Base-by-base conservation (phyloP, 2,797 vertebrate species). In the Etheostoma perlongum region DNA sequence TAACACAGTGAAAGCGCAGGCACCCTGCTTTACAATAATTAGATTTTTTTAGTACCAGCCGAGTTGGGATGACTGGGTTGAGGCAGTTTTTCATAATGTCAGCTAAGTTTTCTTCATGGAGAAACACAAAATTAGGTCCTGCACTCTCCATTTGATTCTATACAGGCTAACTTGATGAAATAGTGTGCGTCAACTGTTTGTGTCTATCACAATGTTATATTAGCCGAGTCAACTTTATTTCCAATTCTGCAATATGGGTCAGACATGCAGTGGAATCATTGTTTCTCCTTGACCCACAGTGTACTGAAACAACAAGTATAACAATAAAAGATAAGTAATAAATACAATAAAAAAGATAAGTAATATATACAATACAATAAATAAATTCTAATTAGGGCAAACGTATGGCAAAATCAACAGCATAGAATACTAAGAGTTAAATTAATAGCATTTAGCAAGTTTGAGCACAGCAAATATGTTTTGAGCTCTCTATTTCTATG, bases 1-100 rank as follows among this genome's bases (percentile, higher is more conserved):
- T 75, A 76, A 72, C 67, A n/a, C 49, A 16, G 67, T 67, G 61
- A 59, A 67, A 53, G 66, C 52, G 21, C 74, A 55, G 72, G 33
- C 63, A 36, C 40, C 44, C 54, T 25, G 76, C 23, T 49, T 74
- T 81, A 77, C 13, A 44, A 13, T 40, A 40, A 88, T 85, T 78
- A 81, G 40, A n/a, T 55, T 64, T 68, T 79, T 71, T 62, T 15
- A 74, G 46, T 21, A 27, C 14, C 48, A 36, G 55, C 58, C 55
- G 75, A 67, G 63, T 12, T 13, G 30, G 30, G 52, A 63, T 67
- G 62, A 65, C 36, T 51, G 51, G 53, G 44, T 71, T 52, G 25
- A 78, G 62, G 63, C 1, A 11, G 40, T 62, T 85, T 40, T 70
- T 55, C 36, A 48, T 21, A 44, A 44, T 52, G 52, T 76, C 74